These are phyloP conservation scores for Phrynocephalus versicolor DNA, from an alignment of 2,113 vertebrate genomes.

Conservation along the genomic window DNA sequence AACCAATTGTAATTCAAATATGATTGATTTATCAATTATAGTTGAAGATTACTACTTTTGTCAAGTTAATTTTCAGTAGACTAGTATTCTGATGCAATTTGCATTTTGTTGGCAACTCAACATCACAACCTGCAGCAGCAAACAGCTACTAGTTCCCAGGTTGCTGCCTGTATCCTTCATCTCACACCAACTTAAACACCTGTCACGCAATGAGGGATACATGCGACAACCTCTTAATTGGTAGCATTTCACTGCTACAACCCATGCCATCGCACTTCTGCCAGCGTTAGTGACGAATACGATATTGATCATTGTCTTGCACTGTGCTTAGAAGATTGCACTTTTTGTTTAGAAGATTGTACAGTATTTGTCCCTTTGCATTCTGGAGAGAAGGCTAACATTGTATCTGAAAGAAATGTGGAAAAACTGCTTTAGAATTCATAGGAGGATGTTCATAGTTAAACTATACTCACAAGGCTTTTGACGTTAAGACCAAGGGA, in stretches of 20 bases:
- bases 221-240: no score
- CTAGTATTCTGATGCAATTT: background rate
- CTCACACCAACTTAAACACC: no score
- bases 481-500: constrained; percentile 32
- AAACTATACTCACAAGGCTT: constrained; percentile 40
- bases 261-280: no score
- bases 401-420: constrained; percentile 29
- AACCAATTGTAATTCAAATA: no score
- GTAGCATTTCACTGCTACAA: no score
- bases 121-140: no score
- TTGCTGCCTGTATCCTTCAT: no score
- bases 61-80: background rate
- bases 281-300: no score
- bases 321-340: background rate
- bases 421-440: constrained; percentile 52
- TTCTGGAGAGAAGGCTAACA: background rate
- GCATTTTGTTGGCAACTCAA: no score
- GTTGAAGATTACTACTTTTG: background rate
- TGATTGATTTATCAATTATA: no score
- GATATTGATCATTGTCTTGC: background rate
- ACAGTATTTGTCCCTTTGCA: background rate
- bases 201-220: no score
- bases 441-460: constrained; percentile 62
- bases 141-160: no score
- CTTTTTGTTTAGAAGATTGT: background rate